Base-by-base conservation (phyloP, 2,113 vertebrate genomes). In the Atlantisia rogersi region DNA sequence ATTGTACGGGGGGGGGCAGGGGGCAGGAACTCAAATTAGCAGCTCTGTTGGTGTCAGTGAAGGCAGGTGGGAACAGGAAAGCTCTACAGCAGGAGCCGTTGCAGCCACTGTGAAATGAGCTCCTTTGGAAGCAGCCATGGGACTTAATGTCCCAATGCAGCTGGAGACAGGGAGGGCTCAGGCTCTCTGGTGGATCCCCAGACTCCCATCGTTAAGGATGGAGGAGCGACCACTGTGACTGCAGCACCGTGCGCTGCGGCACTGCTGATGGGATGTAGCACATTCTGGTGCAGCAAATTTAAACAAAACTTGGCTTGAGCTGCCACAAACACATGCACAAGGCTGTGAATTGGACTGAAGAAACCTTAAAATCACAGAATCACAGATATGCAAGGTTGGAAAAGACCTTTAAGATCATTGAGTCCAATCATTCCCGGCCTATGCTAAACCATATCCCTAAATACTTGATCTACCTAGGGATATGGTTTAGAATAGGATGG, bases 281-380 rank as follows among this genome's bases (percentile, higher is more conserved):
- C 32, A 48, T 82, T 39, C 29, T 39, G 2, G 0, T 12, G 0
- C 0, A 0, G 7, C n/a, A 40, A 4, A 4, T 1, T 0, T 13
- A 8, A n/a, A 3, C 0, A 8, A 31, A 60, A 21, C 15, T 11
- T 40, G 4, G 21, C 52, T 86, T 12, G 55, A 53, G 16, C 14
- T 4, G 1, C 48, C 62, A 39, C 63, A 68, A 7, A 18, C 52
- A 22, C 8, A 0, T 5, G 16, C 29, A 40, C 18, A 52, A 5
- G 7, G 39, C 3, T 82, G 39, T 59, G 58, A 68, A 12, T 5
- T 46, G 40, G 29, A 76, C 26, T 15, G 28, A 56, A 35, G 39
- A 53, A 73, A 16, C 67, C 25, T 64, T 73, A 67, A 71, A 63
- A 52, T 42, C 42, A 42, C 42, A 42, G 42, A 42, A 42, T 42